Conservation (phyloP, 2,888 invertebrate species). For the Rhingia rostrata region DNA sequence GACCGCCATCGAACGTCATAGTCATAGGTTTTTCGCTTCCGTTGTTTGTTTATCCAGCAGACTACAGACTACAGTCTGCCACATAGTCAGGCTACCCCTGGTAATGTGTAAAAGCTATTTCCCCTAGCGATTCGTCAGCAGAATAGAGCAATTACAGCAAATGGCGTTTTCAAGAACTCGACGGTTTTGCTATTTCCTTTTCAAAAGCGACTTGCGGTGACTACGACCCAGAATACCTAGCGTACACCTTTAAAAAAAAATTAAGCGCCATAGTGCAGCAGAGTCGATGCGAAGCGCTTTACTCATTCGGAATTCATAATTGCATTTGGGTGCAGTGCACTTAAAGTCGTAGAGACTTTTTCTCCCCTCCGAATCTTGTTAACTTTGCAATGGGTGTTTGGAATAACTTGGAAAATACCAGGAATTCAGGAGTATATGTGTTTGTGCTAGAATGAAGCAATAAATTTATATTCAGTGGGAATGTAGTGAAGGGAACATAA, state of each 20-base stretch:
- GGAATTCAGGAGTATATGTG: slow-evolving; percentile 5
- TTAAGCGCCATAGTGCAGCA: background rate
- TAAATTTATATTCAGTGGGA: background rate
- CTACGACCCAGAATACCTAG: background rate
- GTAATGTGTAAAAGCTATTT: slow-evolving; percentile 31
- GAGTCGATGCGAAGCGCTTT: slow-evolving; percentile 16
- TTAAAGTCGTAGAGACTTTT: slow-evolving; percentile 9
- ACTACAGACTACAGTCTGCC: slow-evolving; percentile 1
- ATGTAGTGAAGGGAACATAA: background rate
- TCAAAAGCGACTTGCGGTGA: background rate
- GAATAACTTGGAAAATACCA: too few species aligned
- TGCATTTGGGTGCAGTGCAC: slow-evolving; percentile 58
- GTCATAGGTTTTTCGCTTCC: slow-evolving; percentile 22
- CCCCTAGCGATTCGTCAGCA: background rate
- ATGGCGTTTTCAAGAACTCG: background rate
- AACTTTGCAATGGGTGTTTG: background rate
- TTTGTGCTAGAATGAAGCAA: background rate
- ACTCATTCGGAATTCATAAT: slow-evolving; percentile 47
- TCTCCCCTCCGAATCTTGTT: background rate
- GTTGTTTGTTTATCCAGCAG: slow-evolving; percentile 11
- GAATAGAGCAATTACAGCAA: slow-evolving; percentile 12
- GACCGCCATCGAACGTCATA: too few species aligned
- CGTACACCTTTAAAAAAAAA: too few species aligned
- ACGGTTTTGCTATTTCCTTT: background rate
- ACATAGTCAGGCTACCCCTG: background rate